Conservation (phyloP, 2,797 vertebrate genomes). For the Sylvilagus floridanus region DNA sequence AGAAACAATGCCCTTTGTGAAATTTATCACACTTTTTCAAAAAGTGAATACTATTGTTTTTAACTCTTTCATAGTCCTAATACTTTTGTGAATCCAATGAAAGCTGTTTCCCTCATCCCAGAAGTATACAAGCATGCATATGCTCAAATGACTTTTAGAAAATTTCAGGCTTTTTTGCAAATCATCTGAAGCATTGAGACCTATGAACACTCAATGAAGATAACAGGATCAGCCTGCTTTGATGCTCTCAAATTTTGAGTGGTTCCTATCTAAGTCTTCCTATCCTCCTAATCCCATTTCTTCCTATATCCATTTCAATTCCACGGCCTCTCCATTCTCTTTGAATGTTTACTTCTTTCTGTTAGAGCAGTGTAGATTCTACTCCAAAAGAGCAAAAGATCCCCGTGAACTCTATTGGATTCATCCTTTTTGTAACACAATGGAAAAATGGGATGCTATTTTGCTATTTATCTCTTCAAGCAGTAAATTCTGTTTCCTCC, state of each 20-base stretch:
- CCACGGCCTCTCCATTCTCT: background rate
- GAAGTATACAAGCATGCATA: background rate
- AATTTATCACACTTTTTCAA: background rate
- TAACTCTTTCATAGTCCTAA: background rate
- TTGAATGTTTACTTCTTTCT: background rate
- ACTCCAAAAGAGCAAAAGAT: background rate
- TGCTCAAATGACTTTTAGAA: background rate
- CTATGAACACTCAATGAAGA: background rate
- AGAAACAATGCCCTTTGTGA: background rate
- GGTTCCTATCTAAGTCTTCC: background rate
- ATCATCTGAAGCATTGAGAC: background rate
- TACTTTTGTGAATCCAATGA: background rate
- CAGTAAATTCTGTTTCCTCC: background rate
- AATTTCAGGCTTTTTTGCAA: background rate
- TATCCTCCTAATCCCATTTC: background rate
- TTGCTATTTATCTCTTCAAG: background rate
- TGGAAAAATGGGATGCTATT: background rate
- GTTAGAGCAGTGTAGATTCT: background rate
- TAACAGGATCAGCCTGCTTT: background rate
- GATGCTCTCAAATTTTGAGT: background rate
- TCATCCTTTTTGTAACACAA: background rate
- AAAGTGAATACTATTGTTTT: background rate
- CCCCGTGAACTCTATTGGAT: background rate
- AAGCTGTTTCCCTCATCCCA: background rate
- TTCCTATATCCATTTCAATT: background rate